Percentiles rank a stretch among this genome's conserved stretches.
phyloP scores from a whole-genome alignment of 2,113 vertebrate genomes.

The Lophura nycthemera region DNA sequence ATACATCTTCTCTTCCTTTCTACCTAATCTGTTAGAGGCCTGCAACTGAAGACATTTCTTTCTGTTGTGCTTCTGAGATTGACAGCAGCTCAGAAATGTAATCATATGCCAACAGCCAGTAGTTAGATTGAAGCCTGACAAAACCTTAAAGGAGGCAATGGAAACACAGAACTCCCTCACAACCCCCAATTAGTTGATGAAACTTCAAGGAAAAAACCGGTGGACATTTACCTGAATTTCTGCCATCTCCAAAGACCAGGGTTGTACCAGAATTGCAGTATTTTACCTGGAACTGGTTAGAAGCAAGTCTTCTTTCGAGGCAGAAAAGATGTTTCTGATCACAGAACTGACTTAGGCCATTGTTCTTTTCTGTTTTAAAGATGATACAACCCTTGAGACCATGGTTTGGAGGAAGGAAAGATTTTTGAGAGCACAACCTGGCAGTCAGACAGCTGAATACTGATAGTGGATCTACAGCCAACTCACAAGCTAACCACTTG shows the following conservation, averaged over 20 bases:
- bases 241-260: background rate
- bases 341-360: background rate
- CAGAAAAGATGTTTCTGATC: background rate
- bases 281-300: background rate
- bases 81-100: conserved; percentile 46
- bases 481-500: background rate
- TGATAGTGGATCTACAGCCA: background rate
- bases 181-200: conserved; percentile 15
- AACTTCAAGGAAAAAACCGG: background rate
- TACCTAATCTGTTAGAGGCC: background rate
- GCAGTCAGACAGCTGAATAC: background rate
- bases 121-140: conserved; percentile 27
- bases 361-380: background rate
- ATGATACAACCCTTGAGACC: background rate
- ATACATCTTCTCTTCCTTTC: background rate
- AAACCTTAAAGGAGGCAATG: background rate
- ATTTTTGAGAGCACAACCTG: background rate
- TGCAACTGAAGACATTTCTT: background rate
- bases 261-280: background rate
- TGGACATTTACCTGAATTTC: background rate
- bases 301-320: background rate
- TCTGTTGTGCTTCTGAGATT: background rate
- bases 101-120: background rate
- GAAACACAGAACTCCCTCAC: background rate
- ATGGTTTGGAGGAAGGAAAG: background rate